These are phyloP conservation scores for Epicampocera succincta DNA, from an alignment of 2,888 invertebrate genomes.

Conservation along the genomic window DNA sequence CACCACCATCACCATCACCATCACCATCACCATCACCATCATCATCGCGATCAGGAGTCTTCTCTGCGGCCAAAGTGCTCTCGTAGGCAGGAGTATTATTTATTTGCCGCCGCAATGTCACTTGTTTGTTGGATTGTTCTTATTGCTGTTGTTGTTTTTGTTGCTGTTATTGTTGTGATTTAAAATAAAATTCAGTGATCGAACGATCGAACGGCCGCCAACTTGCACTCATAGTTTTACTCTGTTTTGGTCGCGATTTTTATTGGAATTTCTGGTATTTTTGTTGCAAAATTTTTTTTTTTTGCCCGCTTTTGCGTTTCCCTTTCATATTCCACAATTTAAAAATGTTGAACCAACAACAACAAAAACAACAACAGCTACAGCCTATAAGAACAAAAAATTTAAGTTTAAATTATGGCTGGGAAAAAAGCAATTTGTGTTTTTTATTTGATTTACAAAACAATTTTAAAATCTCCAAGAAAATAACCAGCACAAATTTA, in stretches of 20 bases:
- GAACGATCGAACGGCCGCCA: constrained; percentile 32
- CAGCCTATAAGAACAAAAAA: constrained; percentile 24
- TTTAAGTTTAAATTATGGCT: constrained; percentile 48
- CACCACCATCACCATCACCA: constrained; percentile 26
- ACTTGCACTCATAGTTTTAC: constrained; percentile 46
- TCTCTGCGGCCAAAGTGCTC: not conserved
- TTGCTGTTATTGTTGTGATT: too few species aligned
- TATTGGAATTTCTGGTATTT: constrained; percentile 71
- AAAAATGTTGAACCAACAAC: constrained; percentile 56
- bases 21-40: too few species aligned
- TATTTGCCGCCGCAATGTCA: constrained; percentile 51
- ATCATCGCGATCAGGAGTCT: constrained; percentile 1
- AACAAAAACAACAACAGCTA: not conserved
- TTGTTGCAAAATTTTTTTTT: constrained; percentile 62
- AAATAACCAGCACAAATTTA: constrained; percentile 27
- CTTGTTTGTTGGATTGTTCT: constrained; percentile 25
- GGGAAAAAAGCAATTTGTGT: constrained; percentile 41
- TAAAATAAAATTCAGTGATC: constrained; percentile 31
- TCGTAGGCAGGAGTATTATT: constrained; percentile 35
- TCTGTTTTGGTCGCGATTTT: constrained; percentile 69
- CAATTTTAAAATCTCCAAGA: constrained; percentile 63
- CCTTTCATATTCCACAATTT: constrained; percentile 67
- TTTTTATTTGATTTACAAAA: constrained; percentile 63
- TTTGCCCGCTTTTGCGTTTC: constrained; percentile 39
- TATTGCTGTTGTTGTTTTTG: too few species aligned